Percentiles rank a stretch among this genome's conserved stretches.
Conservation (phyloP, 23 tunicate genomes). For the Ciona savignyi region DNA sequence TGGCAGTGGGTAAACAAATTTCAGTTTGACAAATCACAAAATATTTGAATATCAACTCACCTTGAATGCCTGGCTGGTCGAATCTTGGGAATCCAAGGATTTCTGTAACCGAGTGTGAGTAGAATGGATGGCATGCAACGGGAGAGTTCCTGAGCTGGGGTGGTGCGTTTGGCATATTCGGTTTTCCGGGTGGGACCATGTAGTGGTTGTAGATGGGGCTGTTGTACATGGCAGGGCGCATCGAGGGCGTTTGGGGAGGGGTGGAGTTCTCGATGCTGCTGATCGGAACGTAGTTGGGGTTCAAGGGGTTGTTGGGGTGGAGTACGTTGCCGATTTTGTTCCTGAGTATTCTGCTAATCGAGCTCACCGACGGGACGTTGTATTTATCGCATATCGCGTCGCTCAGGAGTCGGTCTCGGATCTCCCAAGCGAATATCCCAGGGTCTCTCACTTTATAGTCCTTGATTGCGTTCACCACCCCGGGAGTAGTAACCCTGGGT, state of each 20-base stretch:
- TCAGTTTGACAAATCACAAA: too few relatives aligned
- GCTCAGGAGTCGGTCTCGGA: slow-evolving; percentile 83
- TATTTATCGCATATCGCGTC: slow-evolving; percentile 92
- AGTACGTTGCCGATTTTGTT: slow-evolving; percentile 98
- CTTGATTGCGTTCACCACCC: slow-evolving; percentile 91
- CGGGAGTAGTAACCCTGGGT: slow-evolving; percentile 97
- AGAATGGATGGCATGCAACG: slow-evolving; percentile 17
- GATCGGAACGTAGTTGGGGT: slow-evolving; percentile 70
- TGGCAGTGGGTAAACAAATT: too few relatives aligned
- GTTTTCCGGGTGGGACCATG: slow-evolving; percentile 20
- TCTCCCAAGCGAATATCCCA: slow-evolving; percentile 99
- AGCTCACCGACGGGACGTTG: slow-evolving; percentile 96
- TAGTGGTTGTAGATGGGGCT: slow-evolving; percentile 54
- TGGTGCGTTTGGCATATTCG: slow-evolving; percentile 12
- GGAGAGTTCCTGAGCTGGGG: slow-evolving; percentile 23
- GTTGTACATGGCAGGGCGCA: slow-evolving; percentile 21
- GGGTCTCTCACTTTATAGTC: slow-evolving; percentile 95
- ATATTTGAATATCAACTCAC: too few relatives aligned
- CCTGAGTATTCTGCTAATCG: slow-evolving; percentile 91
- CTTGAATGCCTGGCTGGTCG: slow-evolving; percentile 62
- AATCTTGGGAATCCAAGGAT: slow-evolving; percentile 72
- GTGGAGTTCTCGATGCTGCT: slow-evolving; percentile 31
- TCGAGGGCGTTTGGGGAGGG: slow-evolving; percentile 12
- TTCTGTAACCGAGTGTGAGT: slow-evolving; percentile 82
- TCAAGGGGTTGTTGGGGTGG: slow-evolving; percentile 93